Conservation (phyloP, 2,113 vertebrate genomes). For the Crotalus horridus region DNA sequence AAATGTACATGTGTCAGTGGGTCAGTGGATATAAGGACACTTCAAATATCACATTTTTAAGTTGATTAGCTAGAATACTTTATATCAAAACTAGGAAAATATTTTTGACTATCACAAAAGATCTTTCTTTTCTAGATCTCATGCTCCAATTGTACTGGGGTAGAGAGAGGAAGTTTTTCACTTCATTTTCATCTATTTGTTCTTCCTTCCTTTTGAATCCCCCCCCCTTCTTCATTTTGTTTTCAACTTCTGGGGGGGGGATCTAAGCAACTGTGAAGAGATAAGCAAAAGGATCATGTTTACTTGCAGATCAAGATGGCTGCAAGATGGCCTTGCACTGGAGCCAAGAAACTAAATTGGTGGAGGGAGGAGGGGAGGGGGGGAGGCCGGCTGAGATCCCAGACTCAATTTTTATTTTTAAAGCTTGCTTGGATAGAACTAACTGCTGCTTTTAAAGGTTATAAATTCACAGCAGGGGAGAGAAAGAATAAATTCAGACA, state of each 20-base stretch:
- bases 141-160: background rate
- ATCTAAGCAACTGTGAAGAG: background rate
- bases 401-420: background rate
- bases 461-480: slow-evolving; percentile 44
- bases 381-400: background rate
- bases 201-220: background rate
- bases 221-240: background rate
- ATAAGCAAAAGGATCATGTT: background rate
- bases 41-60: background rate
- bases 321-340: slow-evolving; percentile 15
- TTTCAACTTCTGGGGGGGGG: background rate
- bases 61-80: background rate
- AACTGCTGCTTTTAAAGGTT: slow-evolving; percentile 28
- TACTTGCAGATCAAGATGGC: slow-evolving; percentile 2
- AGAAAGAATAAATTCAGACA: slow-evolving; percentile 35
- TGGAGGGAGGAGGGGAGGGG: background rate
- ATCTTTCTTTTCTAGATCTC: background rate
- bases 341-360: slow-evolving; percentile 24
- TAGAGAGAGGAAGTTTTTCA: background rate
- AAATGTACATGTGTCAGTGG: background rate
- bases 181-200: background rate
- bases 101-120: background rate
- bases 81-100: background rate
- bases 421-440: slow-evolving; percentile 36
- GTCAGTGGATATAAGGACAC: background rate